These are phyloP conservation scores for Pelochelys cantorii DNA, from an alignment of 2,797 vertebrate genomes.

Conservation along the genomic window DNA sequence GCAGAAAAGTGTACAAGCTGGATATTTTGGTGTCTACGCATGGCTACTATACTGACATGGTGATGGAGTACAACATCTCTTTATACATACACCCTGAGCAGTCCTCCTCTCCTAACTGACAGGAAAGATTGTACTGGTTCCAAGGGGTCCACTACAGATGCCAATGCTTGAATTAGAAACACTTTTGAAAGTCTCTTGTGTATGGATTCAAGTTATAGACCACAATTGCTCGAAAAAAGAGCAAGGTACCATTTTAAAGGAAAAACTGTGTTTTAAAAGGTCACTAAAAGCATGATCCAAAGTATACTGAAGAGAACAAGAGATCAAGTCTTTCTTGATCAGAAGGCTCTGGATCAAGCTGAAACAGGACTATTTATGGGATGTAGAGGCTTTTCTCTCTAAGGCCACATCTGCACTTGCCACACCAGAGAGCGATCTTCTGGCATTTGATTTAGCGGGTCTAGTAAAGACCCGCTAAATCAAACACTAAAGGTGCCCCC, in stretches of 20 bases:
- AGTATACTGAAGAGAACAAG: background rate
- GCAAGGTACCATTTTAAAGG: background rate
- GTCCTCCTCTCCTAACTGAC: fast-evolving
- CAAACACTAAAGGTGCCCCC: too few relatives aligned
- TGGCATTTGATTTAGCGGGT: too few relatives aligned
- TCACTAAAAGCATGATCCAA: background rate
- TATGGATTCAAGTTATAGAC: background rate
- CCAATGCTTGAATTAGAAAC: background rate
- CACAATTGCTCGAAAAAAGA: background rate
- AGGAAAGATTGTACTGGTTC: background rate
- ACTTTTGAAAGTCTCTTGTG: background rate
- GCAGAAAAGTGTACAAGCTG: background rate
- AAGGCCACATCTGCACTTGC: too few relatives aligned
- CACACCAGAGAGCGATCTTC: too few relatives aligned
- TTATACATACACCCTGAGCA: background rate
- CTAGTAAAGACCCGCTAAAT: too few relatives aligned
- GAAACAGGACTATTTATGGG: background rate
- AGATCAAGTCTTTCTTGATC: background rate
- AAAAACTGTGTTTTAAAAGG: background rate
- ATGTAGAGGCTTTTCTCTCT: background rate
- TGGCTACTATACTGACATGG: background rate
- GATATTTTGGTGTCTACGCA: background rate
- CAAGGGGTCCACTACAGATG: background rate
- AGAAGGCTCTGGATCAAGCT: background rate
- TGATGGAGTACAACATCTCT: background rate